Percentiles rank a stretch among this genome's conserved stretches.
Conservation (phyloP, 2,888 invertebrate species). For the Epinotia brunnichana region DNA sequence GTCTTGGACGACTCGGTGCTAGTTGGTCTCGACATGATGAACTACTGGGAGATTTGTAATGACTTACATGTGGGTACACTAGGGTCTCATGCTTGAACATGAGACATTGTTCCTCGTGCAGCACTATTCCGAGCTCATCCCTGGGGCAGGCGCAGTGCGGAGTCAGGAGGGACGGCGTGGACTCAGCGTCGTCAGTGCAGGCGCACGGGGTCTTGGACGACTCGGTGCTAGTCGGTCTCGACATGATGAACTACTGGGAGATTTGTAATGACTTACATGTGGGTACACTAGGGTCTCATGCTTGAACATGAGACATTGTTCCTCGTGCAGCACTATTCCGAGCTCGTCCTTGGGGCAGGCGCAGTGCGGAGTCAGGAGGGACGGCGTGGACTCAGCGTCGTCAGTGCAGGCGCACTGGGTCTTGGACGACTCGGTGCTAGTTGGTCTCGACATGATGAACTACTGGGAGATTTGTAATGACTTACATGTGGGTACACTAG, state of each 20-base stretch:
- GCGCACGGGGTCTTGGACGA: neutral
- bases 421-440: neutral
- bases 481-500: conserved; percentile 67
- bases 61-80: conserved; percentile 64
- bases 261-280: too few species aligned
- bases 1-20: neutral
- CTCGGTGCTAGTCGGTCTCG: neutral
- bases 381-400: conserved; percentile 32
- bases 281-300: conserved; percentile 67
- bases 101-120: conserved; percentile 66
- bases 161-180: conserved; percentile 47
- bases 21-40: neutral
- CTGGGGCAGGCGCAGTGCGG: conserved; percentile 65
- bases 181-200: neutral
- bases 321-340: conserved; percentile 65
- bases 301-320: conserved; percentile 65
- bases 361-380: conserved; percentile 55
- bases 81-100: conserved; percentile 68
- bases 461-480: neutral
- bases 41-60: neutral
- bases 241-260: neutral
- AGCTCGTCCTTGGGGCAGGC: conserved; percentile 67
- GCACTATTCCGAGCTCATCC: conserved; percentile 65
- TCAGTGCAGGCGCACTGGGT: neutral
- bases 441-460: neutral